phyloP scores from a whole-genome alignment of 2,888 invertebrate genomes.

The Chrysina gloriosa region DNA sequence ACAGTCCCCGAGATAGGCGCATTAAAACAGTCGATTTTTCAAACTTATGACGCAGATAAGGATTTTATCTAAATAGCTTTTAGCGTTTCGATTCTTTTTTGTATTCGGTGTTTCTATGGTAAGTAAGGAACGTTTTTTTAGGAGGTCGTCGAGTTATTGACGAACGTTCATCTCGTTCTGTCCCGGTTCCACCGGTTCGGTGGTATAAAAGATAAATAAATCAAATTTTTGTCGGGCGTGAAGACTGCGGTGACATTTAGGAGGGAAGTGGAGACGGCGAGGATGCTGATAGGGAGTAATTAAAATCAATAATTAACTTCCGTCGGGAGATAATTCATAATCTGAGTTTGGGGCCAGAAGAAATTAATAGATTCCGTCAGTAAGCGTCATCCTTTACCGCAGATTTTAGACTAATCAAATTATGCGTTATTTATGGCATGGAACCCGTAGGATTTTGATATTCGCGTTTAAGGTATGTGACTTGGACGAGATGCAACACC shows the following conservation, averaged over 20 bases:
- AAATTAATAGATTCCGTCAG: no score
- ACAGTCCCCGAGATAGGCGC: constrained; percentile 24
- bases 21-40: constrained; percentile 35
- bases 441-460: no score
- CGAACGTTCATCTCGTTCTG: not conserved
- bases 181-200: not conserved
- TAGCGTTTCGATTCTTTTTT: constrained; percentile 27
- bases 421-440: no score
- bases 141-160: constrained; percentile 14
- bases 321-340: constrained; percentile 6
- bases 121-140: not conserved
- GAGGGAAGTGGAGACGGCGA: constrained; percentile 3
- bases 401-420: no score
- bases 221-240: constrained; percentile 11
- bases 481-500: no score
- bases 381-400: no score
- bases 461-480: no score
- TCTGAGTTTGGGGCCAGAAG: no score
- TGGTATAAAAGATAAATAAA: constrained; percentile 32
- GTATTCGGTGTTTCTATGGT: not conserved
- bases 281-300: no score
- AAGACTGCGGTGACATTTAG: constrained; percentile 4
- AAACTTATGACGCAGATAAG: constrained; percentile 33
- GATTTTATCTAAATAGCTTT: constrained; percentile 38
- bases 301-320: constrained; percentile 22